A percentile compares a stretch with the other conserved stretches of the same genome.
Evolutionary conservation across 2,888 invertebrate genomes (phyloP).

Genomic region (Zaprionus bogoriensis): DNA sequence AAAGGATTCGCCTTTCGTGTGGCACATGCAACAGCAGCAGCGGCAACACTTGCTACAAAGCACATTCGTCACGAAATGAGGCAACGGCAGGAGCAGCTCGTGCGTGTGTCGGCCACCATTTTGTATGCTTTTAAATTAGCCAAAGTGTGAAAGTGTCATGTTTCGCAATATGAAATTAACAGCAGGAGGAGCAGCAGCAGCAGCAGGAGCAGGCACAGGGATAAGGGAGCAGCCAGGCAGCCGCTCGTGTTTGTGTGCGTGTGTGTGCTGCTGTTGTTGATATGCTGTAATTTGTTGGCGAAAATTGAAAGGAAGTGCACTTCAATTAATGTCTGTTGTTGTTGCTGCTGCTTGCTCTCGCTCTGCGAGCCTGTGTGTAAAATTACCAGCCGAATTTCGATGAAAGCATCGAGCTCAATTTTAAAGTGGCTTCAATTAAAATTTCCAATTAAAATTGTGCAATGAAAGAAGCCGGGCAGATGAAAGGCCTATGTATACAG

Average conservation of each 20-base stretch:
- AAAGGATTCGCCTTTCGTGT: slow-evolving; percentile 56
- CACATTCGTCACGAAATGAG: slow-evolving; percentile 72
- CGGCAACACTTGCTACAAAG: slow-evolving; percentile 42
- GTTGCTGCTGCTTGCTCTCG: slow-evolving; percentile 2
- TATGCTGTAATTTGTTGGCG: slow-evolving; percentile 64
- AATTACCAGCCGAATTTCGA: slow-evolving; percentile 9
- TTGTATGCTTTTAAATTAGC: slow-evolving; percentile 80
- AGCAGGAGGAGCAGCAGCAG: slow-evolving; percentile 16
- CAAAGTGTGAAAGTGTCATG: slow-evolving; percentile 81
- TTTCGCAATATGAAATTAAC: slow-evolving; percentile 79
- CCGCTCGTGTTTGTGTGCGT: slow-evolving; percentile 1
- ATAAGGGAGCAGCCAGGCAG: slow-evolving; percentile 4
- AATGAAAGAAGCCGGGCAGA: too few relatives aligned
- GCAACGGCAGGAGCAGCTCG: slow-evolving; percentile 36
- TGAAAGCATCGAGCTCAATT: not conserved
- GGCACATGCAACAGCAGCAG: slow-evolving; percentile 54
- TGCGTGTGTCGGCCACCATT: slow-evolving; percentile 71
- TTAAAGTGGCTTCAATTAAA: slow-evolving; percentile 7
- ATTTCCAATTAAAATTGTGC: not conserved
- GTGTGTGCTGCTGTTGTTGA: slow-evolving; percentile 41
- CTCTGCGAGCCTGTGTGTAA: slow-evolving; percentile 8
- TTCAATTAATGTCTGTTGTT: slow-evolving; percentile 61
- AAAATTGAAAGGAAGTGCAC: slow-evolving; percentile 76
- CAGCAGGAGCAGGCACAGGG: slow-evolving; percentile 7
- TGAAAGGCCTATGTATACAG: too few relatives aligned